Evolutionary conservation across 2,888 invertebrate species (phyloP), one percentile per base, ranked within the genome.

Genomic region (Oxytorus armatus): DNA sequence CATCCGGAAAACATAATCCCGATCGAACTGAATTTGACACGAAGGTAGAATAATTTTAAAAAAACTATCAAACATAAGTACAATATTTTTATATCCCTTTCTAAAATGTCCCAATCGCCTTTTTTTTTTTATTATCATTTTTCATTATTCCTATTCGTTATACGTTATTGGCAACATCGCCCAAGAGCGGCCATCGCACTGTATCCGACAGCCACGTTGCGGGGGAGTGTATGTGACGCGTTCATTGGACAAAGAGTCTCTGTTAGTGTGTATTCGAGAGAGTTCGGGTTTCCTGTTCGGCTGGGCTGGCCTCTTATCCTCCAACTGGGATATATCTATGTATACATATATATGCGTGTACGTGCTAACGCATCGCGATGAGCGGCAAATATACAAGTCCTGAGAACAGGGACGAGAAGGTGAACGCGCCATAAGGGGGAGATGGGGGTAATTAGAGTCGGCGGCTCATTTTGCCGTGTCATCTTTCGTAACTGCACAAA

Each of bases 161-260:
- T 44, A 16, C 11, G 70, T 74, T 47, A 73, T 63, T 72, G 77
- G 73, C 73, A 68, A 61, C 11, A 51, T 69, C 18, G 65, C 53
- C 42, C 72, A 49, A 76, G 21, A 79, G 81, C 74, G 78, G 77
- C 72, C 79, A 79, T 79, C 79, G 79, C 79, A 76, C 66, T 72
- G 44, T 1, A 33, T 2, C 16, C 25, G 4, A 21, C 33, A 53
- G 51, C 59, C 25, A 51, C 66, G 66, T 29, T 55, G 76, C 70
- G 66, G 55, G 61, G 72, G 61, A 51, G 70, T 69, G 65, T 39
- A 55, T 65, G 76, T 42, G 8, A 39, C 63, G 59, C 66, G 59
- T 68, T 66, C 79, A 79, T 79, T 79, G 79, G 79, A 79, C 79
- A 79, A 79, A 76, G 36, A 53, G 59, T 47, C 39, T n/a, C 18